Base-by-base conservation (phyloP, 2,888 invertebrate species). In the Meghimatium bilineatum region DNA sequence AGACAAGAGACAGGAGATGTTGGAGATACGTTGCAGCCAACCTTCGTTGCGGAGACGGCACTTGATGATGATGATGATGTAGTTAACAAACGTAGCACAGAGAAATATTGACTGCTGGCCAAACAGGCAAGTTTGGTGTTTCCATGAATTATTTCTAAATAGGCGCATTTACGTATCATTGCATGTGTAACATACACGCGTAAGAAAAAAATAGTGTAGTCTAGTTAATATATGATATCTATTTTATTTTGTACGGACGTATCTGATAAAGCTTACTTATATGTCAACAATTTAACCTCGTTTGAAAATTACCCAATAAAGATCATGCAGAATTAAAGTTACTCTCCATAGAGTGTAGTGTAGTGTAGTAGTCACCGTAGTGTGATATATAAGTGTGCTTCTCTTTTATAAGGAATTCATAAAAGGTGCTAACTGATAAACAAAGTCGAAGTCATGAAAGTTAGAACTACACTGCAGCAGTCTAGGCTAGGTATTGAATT, bases 151-250 rank as follows among this genome's bases (percentile, higher is more conserved):
- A 14, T 14, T 20, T 17, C 26, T 12, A 67, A 34, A 34, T 67
- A 67, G 67, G 67, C 67, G 67, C 67, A 67, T 34, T 20, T 67
- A 67, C 67, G 67, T 67, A 67, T 67, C 34, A 67, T 2, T 10
- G 66, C 2, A 66, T 10, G 1, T 56, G 60, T 63, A n/a, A n/a
- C n/a, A 56, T n/a, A n/a, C n/a, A 14, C 56, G 56, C 56, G 23
- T 56, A 23, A 56, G 17, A 56, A 56, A 20, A n/a, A n/a, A n/a
- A n/a, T n/a, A n/a, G n/a, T n/a, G n/a, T n/a, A 56, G 23, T 56
- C 3, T 56, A 23, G 14, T 56, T 56, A 3, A 20, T 23, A 63
- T n/a, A 63, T 63, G 12, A 3, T 14, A 56, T 3, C n/a, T 63
- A 8, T 8, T n/a, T 5, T 63, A 12, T n/a, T 63, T 63, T 63